Conservation (phyloP, 2,888 invertebrate species). For the Itoplectis maculator region DNA sequence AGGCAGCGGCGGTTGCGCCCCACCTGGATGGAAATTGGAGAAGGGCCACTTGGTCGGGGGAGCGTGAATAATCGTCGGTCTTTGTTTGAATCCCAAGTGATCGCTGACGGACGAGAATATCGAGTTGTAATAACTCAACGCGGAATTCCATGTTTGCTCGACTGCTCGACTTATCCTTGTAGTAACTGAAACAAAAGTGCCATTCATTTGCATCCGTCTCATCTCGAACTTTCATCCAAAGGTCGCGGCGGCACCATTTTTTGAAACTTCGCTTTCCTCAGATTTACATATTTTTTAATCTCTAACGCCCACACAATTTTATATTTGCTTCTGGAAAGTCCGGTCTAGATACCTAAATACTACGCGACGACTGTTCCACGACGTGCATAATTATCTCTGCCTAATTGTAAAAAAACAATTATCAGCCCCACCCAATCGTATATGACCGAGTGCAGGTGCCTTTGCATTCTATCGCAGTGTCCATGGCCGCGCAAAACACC, state of each 20-base stretch:
- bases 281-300: background rate
- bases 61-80: slow-evolving; percentile 27
- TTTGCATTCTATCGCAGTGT: slow-evolving; percentile 8
- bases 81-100: slow-evolving; percentile 23
- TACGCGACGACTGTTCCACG: background rate
- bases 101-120: slow-evolving; percentile 25
- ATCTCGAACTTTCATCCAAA: background rate
- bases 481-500: background rate
- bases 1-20: background rate
- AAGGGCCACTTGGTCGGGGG: slow-evolving; percentile 23
- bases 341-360: slow-evolving; percentile 10
- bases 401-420: slow-evolving; percentile 26
- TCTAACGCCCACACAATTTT: background rate
- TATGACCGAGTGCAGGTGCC: background rate
- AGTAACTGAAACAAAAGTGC: slow-evolving; percentile 1
- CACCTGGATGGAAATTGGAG: background rate
- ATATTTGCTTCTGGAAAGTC: background rate
- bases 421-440: background rate
- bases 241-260: too few relatives aligned
- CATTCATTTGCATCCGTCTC: background rate
- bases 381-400: slow-evolving; percentile 8
- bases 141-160: slow-evolving; percentile 26
- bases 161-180: slow-evolving; percentile 15
- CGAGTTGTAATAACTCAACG: slow-evolving; percentile 39
- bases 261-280: background rate